A percentile compares a stretch with the other conserved stretches of the same genome.
These are phyloP conservation scores for Tipula helvola DNA, from an alignment of 2,888 invertebrate genomes.

Conservation along the genomic window DNA sequence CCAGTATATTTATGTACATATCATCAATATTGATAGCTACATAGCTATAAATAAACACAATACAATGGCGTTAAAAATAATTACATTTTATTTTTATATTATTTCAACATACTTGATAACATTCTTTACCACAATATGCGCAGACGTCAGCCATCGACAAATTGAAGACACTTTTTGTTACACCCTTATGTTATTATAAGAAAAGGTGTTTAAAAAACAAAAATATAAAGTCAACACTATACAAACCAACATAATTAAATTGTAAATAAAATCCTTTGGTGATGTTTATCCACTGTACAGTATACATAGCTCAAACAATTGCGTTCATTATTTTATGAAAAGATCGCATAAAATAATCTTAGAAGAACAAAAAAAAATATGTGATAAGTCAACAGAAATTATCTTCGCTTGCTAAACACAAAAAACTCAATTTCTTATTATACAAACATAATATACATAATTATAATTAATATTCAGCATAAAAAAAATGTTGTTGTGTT, in stretches of 20 bases:
- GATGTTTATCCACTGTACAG: background rate
- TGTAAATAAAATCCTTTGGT: background rate
- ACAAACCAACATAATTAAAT: background rate
- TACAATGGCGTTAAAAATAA: background rate
- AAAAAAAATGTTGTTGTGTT: background rate
- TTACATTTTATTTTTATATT: background rate
- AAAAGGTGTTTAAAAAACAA: background rate
- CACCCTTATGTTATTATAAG: background rate
- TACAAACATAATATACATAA: background rate
- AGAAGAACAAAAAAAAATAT: background rate
- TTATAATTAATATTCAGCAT: background rate
- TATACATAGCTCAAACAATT: background rate
- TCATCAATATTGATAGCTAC: background rate
- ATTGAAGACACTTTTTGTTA: background rate
- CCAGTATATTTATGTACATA: background rate
- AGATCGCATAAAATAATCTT: background rate
- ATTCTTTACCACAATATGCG: background rate
- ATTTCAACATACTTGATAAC: background rate
- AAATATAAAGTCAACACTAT: background rate
- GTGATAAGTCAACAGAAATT: background rate
- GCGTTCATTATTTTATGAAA: background rate
- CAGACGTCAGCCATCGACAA: background rate
- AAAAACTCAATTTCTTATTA: background rate
- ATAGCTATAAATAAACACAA: background rate
- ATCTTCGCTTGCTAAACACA: background rate